Evolutionary conservation across 2,797 vertebrate species (phyloP), one percentile per base, ranked within the genome.

Genomic region (Tapirus indicus): DNA sequence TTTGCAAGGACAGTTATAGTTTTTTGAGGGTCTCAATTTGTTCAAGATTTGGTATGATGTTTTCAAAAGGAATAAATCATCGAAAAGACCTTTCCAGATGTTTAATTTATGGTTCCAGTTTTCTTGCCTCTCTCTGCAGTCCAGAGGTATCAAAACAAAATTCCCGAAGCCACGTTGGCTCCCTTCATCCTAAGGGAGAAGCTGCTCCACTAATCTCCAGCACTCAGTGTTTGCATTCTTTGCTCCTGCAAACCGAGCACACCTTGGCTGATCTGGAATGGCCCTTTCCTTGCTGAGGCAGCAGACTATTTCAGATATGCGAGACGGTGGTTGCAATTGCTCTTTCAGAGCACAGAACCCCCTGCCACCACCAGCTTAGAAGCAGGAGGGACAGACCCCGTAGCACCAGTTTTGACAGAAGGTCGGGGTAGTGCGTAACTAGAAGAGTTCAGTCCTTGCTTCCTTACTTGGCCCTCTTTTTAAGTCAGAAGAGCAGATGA

Each of bases 51-150:
- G 41, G 12, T 41, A 74, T 13, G 4, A 38, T 41, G 56, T 79
- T 74, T 91, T 96, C 66, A 68, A 78, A 91, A 69, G 35, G 52
- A 83, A 49, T 52, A 77, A 62, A 72, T 60, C n/a, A 87, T 44
- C 49, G 25, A 29, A 41, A 88, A 18, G 7, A 78, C 27, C n/a
- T 78, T 78, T 41, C 38, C 23, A 11, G 11, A 25, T 64, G 0
- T 84, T 10, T 49, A 66, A 72, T 84, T 72, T 52, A 49, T 32
- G 32, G 25, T 58, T 82, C 25, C 49, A 64, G 49, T 74, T 96
- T 93, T 83, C 17, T 74, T 52, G 54, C 64, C 75, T 91, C 47
- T 82, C 84, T 87, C 69, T 84, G 64, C 23, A 62, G 47, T 78
- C n/a, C n/a, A 52, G 27, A 77, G 41, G 16, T 52, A 90, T 60